These are phyloP conservation scores for Cheiracanthium punctorium DNA, from an alignment of 2,888 invertebrate genomes.

Conservation along the genomic window DNA sequence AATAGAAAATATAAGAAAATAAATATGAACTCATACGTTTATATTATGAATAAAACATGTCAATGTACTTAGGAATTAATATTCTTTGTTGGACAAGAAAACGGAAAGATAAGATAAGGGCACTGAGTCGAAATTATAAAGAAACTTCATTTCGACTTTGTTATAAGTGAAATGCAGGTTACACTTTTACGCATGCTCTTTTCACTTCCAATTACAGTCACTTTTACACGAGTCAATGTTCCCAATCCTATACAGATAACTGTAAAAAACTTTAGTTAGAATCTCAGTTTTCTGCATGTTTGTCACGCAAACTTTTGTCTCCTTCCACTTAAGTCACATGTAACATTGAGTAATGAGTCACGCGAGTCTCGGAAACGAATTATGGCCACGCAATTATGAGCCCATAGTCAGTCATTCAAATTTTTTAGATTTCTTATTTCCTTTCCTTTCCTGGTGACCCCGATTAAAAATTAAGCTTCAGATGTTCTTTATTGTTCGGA, in stretches of 20 bases:
- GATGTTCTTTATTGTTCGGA: not conserved
- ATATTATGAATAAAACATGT: no score
- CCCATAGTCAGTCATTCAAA: not conserved
- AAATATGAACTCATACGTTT: no score
- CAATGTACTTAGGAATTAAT: no score
- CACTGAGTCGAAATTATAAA: no score
- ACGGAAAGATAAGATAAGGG: no score
- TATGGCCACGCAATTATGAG: constrained; percentile 23
- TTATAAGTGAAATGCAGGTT: no score
- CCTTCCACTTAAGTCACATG: constrained; percentile 27
- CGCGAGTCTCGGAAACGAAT: constrained; percentile 28
- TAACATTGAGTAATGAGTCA: constrained; percentile 49
- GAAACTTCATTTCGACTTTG: no score
- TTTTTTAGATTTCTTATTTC: not conserved
- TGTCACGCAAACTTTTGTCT: constrained; percentile 32
- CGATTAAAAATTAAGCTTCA: not conserved
- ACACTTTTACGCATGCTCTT: not conserved
- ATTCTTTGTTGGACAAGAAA: no score
- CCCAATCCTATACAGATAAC: constrained; percentile 10
- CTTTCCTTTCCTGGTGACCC: not conserved
- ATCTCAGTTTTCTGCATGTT: constrained; percentile 9
- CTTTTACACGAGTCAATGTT: not conserved
- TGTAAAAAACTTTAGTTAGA: constrained; percentile 4
- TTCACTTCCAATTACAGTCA: not conserved
- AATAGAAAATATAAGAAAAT: no score